Conservation (phyloP, 2,797 vertebrate species). For the Denticeps clupeoides region DNA sequence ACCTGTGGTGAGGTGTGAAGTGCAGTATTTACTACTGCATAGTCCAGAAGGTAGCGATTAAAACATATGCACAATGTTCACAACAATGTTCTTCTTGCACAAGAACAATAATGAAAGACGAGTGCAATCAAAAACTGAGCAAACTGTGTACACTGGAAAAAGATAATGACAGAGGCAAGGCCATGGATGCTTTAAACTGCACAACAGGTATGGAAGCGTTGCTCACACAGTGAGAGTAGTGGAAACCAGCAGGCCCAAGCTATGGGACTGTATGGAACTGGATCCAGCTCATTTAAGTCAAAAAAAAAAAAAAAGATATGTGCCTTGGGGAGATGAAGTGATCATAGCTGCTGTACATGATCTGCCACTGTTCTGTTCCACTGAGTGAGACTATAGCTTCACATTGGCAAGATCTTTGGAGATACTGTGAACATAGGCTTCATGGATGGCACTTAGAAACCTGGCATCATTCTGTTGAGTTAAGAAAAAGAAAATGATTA, state of each 20-base stretch:
- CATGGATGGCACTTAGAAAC: constrained; percentile 85
- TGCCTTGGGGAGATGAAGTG: too few relatives aligned
- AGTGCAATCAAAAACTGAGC: background rate
- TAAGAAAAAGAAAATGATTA: background rate
- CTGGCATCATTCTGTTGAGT: constrained; percentile 73
- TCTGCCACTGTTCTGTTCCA: background rate
- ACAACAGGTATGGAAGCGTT: background rate
- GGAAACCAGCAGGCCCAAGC: background rate
- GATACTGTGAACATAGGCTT: constrained; percentile 81
- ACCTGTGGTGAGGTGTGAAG: background rate
- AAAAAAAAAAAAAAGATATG: too few relatives aligned
- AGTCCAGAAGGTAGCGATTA: background rate
- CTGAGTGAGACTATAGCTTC: constrained; percentile 59
- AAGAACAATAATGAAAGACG: background rate
- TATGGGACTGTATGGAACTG: background rate
- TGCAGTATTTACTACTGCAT: background rate
- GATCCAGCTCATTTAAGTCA: background rate
- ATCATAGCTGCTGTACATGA: too few relatives aligned
- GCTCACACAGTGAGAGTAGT: background rate
- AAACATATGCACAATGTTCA: background rate
- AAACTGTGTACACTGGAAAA: background rate
- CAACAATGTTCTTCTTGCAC: background rate
- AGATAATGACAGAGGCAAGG: background rate
- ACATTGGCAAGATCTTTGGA: constrained; percentile 74
- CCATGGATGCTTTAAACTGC: background rate